Percentiles rank a stretch among this genome's conserved stretches.
Evolutionary conservation across 2,797 vertebrate genomes (phyloP).

Genomic region (Nasua narica): DNA sequence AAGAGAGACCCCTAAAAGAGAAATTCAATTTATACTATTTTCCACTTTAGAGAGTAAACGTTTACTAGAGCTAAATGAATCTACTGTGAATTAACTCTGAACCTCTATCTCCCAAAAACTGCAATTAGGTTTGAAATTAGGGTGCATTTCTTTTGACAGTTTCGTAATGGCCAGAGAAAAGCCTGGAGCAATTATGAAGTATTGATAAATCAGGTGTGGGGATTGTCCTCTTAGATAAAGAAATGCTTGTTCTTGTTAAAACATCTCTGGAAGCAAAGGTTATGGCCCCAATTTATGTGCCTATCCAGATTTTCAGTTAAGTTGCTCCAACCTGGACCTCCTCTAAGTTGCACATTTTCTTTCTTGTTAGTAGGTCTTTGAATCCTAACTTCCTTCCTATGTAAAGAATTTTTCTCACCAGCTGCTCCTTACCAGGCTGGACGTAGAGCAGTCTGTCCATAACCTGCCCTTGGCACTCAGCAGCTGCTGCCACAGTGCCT

Average conservation of each 20-base stretch:
- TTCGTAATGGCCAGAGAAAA: not conserved
- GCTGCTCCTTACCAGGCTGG: not conserved
- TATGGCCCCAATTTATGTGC: not conserved
- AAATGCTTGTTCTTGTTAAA: not conserved
- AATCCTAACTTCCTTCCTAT: not conserved
- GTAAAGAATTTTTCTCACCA: not conserved
- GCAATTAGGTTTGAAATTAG: not conserved
- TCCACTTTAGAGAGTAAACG: not conserved
- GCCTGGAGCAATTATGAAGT: not conserved
- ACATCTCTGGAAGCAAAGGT: not conserved
- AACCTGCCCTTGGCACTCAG: not conserved
- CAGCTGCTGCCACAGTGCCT: not conserved
- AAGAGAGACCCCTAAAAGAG: not conserved
- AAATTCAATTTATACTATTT: not conserved
- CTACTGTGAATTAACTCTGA: not conserved
- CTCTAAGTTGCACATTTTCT: not conserved
- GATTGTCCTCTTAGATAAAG: not conserved
- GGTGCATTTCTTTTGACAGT: not conserved
- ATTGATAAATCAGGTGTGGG: not conserved
- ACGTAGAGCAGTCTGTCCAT: not conserved
- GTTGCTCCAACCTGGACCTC: not conserved
- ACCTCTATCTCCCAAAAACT: not conserved
- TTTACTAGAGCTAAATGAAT: not conserved
- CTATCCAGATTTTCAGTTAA: not conserved
- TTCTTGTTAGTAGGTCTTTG: not conserved